These are phyloP conservation scores for Calliphora vomitoria DNA, from an alignment of 2,888 invertebrate species.

Conservation along the genomic window DNA sequence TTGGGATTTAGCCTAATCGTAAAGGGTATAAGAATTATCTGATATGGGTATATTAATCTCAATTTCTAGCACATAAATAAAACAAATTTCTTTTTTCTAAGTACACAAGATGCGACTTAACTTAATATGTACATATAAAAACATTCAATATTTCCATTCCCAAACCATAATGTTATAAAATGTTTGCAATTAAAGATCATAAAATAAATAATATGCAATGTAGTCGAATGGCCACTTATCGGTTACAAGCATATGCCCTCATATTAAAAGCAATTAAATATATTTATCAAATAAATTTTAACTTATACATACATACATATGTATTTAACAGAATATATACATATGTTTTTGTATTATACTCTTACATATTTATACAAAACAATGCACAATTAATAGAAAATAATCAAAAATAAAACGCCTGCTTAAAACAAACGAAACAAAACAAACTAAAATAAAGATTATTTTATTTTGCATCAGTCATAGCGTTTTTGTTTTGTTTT, in stretches of 20 bases:
- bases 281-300: constrained; percentile 24
- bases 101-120: too few relatives aligned
- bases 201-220: constrained; percentile 16
- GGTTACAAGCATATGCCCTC: constrained; percentile 30
- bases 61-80: too few relatives aligned
- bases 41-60: too few relatives aligned
- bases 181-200: constrained; percentile 4
- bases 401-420: constrained; percentile 38
- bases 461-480: constrained; percentile 29
- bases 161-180: not conserved
- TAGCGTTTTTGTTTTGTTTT: constrained; percentile 17
- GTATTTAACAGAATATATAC: not conserved
- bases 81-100: too few relatives aligned
- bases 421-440: constrained; percentile 30
- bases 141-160: not conserved
- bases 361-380: not conserved
- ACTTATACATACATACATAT: not conserved
- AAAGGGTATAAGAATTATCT: too few relatives aligned
- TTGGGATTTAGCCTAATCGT: too few relatives aligned
- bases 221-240: constrained; percentile 28
- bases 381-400: constrained; percentile 28
- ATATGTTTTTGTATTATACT: too few relatives aligned
- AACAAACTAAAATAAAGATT: constrained; percentile 44
- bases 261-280: not conserved
- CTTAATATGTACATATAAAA: not conserved